Conservation (phyloP, 2,888 invertebrate genomes). For the Ommatoiulus sabulosus region DNA sequence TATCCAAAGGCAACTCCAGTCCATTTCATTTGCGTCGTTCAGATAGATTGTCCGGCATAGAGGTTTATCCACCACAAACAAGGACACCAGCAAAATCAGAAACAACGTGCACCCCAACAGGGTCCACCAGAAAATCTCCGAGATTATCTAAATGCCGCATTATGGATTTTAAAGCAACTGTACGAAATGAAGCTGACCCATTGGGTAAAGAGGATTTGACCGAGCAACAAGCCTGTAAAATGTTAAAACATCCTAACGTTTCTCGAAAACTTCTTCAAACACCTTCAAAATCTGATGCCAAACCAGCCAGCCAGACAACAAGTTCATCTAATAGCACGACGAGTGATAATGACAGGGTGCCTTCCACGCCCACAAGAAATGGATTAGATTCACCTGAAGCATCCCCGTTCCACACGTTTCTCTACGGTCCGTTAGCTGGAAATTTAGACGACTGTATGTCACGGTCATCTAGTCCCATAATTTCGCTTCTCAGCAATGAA, state of each 20-base stretch:
- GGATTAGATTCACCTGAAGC: slow-evolving; percentile 8
- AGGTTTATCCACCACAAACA: background rate
- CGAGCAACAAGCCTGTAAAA: background rate
- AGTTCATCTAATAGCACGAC: background rate
- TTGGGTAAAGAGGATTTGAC: background rate
- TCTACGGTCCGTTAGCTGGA: slow-evolving; percentile 39
- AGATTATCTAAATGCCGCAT: background rate
- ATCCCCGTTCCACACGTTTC: background rate
- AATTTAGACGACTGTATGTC: slow-evolving; percentile 41
- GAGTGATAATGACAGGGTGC: background rate
- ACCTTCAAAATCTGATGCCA: slow-evolving; percentile 20
- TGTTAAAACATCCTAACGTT: slow-evolving; percentile 4
- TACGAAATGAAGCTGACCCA: background rate
- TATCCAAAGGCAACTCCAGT: background rate
- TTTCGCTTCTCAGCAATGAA: slow-evolving; percentile 45
- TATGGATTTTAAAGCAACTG: background rate
- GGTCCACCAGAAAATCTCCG: background rate
- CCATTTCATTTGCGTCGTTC: background rate
- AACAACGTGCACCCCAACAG: background rate
- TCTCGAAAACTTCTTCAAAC: slow-evolving; percentile 52
- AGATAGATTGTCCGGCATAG: background rate
- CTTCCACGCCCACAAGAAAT: slow-evolving; percentile 1
- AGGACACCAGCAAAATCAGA: background rate
- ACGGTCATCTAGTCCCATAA: slow-evolving; percentile 50
- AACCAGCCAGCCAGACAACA: background rate